phyloP scores from a whole-genome alignment of 2,797 vertebrate genomes.

The Tragopan temminckii region DNA sequence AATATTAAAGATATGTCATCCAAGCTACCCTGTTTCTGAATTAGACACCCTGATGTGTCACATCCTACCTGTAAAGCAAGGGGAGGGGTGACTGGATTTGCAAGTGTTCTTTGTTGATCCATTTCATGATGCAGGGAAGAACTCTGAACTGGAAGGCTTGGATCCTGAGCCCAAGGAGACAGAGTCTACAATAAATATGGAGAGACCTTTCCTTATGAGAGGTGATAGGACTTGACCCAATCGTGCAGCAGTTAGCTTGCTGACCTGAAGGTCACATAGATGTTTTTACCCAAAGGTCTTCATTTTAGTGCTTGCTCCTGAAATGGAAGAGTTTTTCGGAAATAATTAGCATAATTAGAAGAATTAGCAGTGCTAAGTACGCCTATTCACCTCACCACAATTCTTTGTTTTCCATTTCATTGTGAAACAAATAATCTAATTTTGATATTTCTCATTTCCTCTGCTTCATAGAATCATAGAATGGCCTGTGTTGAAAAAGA shows the following conservation, averaged over 20 bases:
- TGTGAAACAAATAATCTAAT: not conserved
- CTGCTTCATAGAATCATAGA: not conserved
- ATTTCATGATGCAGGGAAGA: not conserved
- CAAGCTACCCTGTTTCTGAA: not conserved
- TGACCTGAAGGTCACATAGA: not conserved
- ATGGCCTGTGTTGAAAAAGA: too few relatives aligned
- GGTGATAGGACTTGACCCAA: not conserved
- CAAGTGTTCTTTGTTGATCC: too few relatives aligned
- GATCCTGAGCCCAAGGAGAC: not conserved
- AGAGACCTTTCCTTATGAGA: not conserved
- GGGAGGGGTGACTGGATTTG: too few relatives aligned
- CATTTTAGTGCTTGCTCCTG: not conserved
- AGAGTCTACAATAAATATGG: not conserved
- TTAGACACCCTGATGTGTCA: not conserved
- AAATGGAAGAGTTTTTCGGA: not conserved
- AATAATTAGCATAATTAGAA: not conserved
- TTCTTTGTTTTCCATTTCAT: not conserved
- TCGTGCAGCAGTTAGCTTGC: not conserved
- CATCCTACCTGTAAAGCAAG: too few relatives aligned
- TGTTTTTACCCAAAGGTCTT: not conserved
- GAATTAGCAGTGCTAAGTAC: not conserved
- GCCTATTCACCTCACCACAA: too few relatives aligned
- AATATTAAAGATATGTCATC: not conserved
- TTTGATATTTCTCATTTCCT: not conserved
- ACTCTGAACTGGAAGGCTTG: not conserved